These are phyloP conservation scores for Galagoides demidoff DNA, from an alignment of 2,797 vertebrate species.

Conservation along the genomic window DNA sequence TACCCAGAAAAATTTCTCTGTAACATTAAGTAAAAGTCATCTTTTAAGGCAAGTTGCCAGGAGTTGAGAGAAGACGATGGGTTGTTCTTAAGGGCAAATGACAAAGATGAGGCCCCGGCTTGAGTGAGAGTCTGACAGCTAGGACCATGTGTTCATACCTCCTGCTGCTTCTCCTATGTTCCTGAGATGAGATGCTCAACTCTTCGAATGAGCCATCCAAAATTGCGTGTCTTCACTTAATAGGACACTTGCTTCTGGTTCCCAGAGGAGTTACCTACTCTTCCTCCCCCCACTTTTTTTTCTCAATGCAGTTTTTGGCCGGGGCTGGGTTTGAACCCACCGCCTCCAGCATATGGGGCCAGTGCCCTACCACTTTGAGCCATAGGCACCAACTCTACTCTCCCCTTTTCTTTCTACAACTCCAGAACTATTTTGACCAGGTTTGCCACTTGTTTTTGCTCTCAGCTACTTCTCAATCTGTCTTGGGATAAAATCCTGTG, in stretches of 20 bases:
- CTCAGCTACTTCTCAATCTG: neutral
- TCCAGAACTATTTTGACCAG: neutral
- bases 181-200: neutral
- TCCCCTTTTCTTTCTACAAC: neutral
- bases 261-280: neutral
- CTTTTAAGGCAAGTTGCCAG: neutral
- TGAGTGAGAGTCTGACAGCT: neutral
- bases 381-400: neutral
- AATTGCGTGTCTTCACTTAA: neutral
- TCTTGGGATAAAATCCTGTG: neutral
- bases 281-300: neutral
- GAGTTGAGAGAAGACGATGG: neutral
- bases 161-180: neutral
- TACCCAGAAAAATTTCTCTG: neutral
- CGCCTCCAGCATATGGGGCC: too few relatives aligned
- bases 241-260: neutral
- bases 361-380: too few relatives aligned
- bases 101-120: neutral
- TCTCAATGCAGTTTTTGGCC: too few relatives aligned
- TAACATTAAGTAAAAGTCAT: neutral
- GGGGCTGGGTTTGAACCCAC: too few relatives aligned
- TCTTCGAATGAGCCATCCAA: neutral
- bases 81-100: neutral
- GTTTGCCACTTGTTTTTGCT: neutral
- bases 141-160: neutral